Evolutionary conservation across 2,888 invertebrate species (phyloP), one percentile per base, ranked within the genome.

Genomic region (Odontocolon sp.): DNA sequence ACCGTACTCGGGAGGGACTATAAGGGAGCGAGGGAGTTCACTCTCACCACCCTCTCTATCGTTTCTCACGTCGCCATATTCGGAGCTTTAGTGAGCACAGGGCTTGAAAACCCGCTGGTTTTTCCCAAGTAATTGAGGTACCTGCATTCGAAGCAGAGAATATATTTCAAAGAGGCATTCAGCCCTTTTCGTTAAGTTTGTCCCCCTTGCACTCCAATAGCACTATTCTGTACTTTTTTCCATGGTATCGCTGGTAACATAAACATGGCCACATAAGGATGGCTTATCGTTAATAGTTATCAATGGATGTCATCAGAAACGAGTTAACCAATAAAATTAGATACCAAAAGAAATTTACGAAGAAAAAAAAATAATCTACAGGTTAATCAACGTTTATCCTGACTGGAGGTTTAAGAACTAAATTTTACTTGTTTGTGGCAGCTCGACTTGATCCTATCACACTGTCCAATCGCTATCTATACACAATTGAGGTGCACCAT

Each of bases 1-100:
- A 33, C 18, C 68, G 31, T 36, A 64, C 31, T 59, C 42, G 38
- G 50, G 52, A 33, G 31, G 11, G 59, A 66, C 57, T 31, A 36
- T 16, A 47, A 18, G 23, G 23, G n/a, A 23, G 11, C 36, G n/a
- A 14, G 18, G 14, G 9, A 5, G 2, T 36, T 50, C 23, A 3
- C 8, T 26, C 16, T 33, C 23, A 36, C n/a, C 21, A 31, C 14
- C 36, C 63, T 50, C 21, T 63, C 21, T 26, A 52, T 50, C 69
- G 26, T 47, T 36, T 26, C 42, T 52, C 36, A 9, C 52, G n/a
- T 23, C 26, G 57, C 23, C 57, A 36, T 40, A 5, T 21, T 28
- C 57, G n/a, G 4, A 18, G 33, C 42, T 50, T 50, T 36, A 36
- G 42, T 9, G 23, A 50, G 14, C 16, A 4, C 59, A 6, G 23